Evolutionary conservation across 92 coral and sea anemone species (phyloP).

Genomic region (Metridium senile): DNA sequence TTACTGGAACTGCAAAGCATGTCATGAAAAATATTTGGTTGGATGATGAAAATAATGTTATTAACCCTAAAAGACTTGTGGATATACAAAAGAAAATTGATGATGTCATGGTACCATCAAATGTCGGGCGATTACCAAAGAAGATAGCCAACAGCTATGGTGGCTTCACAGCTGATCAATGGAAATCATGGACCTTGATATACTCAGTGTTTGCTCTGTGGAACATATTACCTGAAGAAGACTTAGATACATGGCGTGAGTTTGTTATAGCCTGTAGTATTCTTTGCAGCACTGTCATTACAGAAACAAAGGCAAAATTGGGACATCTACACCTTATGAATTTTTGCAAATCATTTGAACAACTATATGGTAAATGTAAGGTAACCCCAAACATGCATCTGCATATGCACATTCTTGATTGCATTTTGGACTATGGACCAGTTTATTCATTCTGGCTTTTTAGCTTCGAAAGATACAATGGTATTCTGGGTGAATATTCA

Average conservation of each 20-base stretch:
- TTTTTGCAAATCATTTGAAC: slow-evolving; percentile 41
- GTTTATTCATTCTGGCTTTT: slow-evolving; percentile 31
- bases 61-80: not conserved
- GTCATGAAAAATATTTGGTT: not conserved
- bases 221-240: slow-evolving; percentile 24
- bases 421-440: slow-evolving; percentile 2
- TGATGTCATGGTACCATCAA: slow-evolving; percentile 3
- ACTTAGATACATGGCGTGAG: not conserved
- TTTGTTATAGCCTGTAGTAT: not conserved
- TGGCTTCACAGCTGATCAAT: slow-evolving; percentile 58
- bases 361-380: slow-evolving; percentile 42
- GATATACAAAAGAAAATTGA: not conserved
- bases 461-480: slow-evolving; percentile 35
- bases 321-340: slow-evolving; percentile 13
- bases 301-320: slow-evolving; percentile 21
- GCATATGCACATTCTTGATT: slow-evolving; percentile 47
- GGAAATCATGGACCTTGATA: slow-evolving; percentile 40
- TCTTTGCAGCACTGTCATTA: slow-evolving; percentile 24
- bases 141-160: slow-evolving; percentile 42
- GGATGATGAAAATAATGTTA: not conserved
- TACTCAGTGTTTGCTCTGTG: slow-evolving; percentile 38
- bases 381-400: slow-evolving; percentile 63
- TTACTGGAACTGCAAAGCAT: not conserved
- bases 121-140: slow-evolving; percentile 44
- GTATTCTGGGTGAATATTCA: slow-evolving; percentile 33